phyloP scores from a whole-genome alignment of 1,140 invertebrate species.

The Drosophila sucinea region DNA sequence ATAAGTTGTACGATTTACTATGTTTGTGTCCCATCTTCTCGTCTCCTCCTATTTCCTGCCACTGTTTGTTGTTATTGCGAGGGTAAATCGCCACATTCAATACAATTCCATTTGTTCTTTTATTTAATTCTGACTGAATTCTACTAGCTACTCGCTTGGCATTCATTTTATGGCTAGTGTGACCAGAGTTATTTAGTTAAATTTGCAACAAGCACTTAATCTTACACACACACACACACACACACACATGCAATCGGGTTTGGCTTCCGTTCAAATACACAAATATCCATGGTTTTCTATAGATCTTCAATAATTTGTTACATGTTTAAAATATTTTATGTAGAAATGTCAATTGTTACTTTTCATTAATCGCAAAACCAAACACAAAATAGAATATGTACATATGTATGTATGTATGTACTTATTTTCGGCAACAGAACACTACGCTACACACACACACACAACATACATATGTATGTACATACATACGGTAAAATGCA shows the following conservation, averaged over 20 bases:
- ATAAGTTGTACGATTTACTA: conserved; percentile 38
- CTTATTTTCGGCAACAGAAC: too few relatives aligned
- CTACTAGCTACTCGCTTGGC: too few relatives aligned
- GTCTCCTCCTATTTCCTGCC: neutral
- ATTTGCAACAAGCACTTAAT: neutral
- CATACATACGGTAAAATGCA: neutral
- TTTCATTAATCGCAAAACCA: too few relatives aligned
- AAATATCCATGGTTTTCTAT: neutral
- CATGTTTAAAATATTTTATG: neutral
- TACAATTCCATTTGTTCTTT: neutral
- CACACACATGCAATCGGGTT: neutral
- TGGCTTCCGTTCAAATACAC: too few relatives aligned
- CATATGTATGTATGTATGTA: neutral
- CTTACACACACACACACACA: neutral
- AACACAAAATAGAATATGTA: neutral
- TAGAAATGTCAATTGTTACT: neutral
- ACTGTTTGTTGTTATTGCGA: neutral
- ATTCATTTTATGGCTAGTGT: neutral
- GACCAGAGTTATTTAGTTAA: neutral
- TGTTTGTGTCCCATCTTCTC: conserved; percentile 29
- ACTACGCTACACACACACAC: neutral
- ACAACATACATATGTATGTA: neutral
- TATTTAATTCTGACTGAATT: neutral
- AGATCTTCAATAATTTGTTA: neutral
- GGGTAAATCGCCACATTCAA: neutral